Conservation (phyloP, 2,797 vertebrate genomes). For the Tarsius wallacei region DNA sequence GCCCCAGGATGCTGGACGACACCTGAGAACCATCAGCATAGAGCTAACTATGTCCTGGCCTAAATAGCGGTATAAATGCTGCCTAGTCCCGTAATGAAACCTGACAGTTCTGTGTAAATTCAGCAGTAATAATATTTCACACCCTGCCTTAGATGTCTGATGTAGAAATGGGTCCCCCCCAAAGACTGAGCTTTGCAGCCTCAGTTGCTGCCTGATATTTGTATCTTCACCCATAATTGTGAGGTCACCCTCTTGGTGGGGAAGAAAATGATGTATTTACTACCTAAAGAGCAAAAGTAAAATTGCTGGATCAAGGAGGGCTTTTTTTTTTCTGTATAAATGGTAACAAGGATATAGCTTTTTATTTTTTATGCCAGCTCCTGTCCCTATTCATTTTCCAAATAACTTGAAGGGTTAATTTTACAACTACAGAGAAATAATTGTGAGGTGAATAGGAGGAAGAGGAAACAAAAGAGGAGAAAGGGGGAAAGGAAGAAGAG, state of each 20-base stretch:
- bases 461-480: background rate
- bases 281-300: slow-evolving; percentile 52
- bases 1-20: background rate
- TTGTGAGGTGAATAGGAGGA: background rate
- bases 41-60: slow-evolving; percentile 62
- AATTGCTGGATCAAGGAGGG: background rate
- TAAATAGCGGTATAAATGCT: slow-evolving; percentile 72
- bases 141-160: slow-evolving; percentile 65
- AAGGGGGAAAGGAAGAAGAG: background rate
- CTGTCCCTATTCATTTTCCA: background rate
- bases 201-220: slow-evolving; percentile 16
- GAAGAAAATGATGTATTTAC: slow-evolving; percentile 66
- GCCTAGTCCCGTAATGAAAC: background rate
- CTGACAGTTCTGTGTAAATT: slow-evolving; percentile 84
- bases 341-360: background rate
- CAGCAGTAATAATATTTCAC: background rate
- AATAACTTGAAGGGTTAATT: background rate
- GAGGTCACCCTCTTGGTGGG: background rate
- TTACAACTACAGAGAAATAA: background rate
- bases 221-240: slow-evolving; percentile 39
- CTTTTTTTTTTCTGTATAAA: too few relatives aligned
- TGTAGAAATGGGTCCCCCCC: slow-evolving; percentile 72
- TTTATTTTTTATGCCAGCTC: background rate
- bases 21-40: slow-evolving; percentile 47
- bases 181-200: slow-evolving; percentile 66